Evolutionary conservation across 2,888 invertebrate genomes (phyloP), one percentile per base, ranked within the genome.

Genomic region (Lepidocyrtinus sp.): DNA sequence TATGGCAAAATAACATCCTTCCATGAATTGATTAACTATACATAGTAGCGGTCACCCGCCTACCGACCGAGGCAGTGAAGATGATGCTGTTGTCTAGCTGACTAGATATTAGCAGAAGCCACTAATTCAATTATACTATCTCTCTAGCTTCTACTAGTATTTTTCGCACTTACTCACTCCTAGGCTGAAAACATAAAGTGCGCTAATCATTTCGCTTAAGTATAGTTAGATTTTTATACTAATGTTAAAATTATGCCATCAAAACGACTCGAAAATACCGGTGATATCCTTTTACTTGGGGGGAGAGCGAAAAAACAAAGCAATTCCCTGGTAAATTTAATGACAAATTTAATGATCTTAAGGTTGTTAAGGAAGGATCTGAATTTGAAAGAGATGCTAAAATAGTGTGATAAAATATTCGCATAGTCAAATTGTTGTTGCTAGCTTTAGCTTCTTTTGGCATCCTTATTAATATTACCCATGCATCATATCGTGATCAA

Each of bases 291-390:
- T 36, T 36, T 36, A 45, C 17, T 22, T 62, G 5, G 17, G 46
- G 12, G 12, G 12, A 5, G 12, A 36, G 36, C 12, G 36, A 36
- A 36, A 77, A 78, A 78, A 78, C 78, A 78, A 78, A 78, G 62
- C 26, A 59, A 78, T 78, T 78, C 73, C 19, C 50, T 72, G 72
- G 73, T 45, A 68, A 73, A 78, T 78, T 59, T 64, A 68, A 27
- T 55, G 19, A 50, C 12, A 9, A 73, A 78, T 78, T 59, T 64
- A 68, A 27, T 55, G 19, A 50, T 36, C 12, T 61, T 61, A 15
- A 69, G 64, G 71, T 76, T 76, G 63, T 76, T 76, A 65, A 59
- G 69, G 36, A 67, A 72, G 77, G 75, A 75, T 61, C 67, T 71
- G 36, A 36, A 36, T 36, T 36, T 36, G 7, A 36, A 36, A 36